Evolutionary conservation across 2,113 vertebrate species (phyloP), one percentile per base, ranked within the genome.

Genomic region (Pseudolaguvia tuberculata): DNA sequence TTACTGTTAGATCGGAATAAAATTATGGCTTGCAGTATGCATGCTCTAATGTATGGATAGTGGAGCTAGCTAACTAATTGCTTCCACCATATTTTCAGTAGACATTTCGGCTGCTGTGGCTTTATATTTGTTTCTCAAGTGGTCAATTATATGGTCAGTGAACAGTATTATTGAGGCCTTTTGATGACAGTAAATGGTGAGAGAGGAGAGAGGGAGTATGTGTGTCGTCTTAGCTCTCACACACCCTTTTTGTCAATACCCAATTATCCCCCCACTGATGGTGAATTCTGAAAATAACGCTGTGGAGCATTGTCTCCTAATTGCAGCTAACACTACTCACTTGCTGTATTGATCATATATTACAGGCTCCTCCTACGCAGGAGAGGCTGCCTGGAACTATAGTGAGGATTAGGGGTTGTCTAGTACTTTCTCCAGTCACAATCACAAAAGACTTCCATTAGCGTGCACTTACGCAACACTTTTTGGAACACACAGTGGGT

Each of bases 171-270:
- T 86, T 84, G 87, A 85, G 85, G 83, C 85, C 83, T 87, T 79
- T 66, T 80, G 85, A 86, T 87, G 88, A 86, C 88, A 83, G 85
- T 79, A 82, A 88, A 89, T 82, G 82, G 86, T 84, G 83, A 82
- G 79, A 82, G 80, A 83, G 79, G 82, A 78, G 48, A 81, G 75
- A 69, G 70, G 79, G 82, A 78, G 48, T 82, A 73, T 69, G 70
- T 79, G 78, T 29, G 23, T 71, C 76, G 75, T 83, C 85, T 81
- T 75, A 70, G 83, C 77, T 83, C 86, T 85, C 70, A 84, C 82
- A 78, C 80, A 84, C 81, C 81, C 80, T 84, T 88, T 42, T 87
- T 70, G 85, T 91, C 89, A 89, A 92, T 91, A 90, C 78, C 79
- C 85, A 90, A 88, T 90, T 91, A 88, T 87, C 79, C 82, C 84